Evolutionary conservation across 1,140 invertebrate species (phyloP).

Genomic region (Gonioctena quinquepunctata): DNA sequence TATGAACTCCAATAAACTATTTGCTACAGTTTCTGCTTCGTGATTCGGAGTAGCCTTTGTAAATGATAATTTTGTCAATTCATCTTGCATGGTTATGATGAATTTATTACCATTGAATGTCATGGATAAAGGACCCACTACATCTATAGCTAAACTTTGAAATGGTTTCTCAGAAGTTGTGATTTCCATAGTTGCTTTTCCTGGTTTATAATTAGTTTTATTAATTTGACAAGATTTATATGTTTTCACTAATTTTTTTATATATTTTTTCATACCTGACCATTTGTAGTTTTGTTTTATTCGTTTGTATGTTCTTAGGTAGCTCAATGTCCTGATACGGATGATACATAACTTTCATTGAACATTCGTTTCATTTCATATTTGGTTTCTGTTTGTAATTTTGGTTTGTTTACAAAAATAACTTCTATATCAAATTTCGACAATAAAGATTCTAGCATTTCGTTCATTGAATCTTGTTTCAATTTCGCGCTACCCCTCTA

Average conservation of each 20-base stretch:
- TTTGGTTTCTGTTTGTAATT: too few species aligned
- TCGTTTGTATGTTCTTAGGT: too few species aligned
- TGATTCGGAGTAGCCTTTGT: slow-evolving; percentile 41
- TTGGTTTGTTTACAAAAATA: slow-evolving; percentile 17
- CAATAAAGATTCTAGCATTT: slow-evolving; percentile 21
- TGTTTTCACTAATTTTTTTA: slow-evolving; percentile 44
- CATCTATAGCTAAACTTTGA: slow-evolving; percentile 38
- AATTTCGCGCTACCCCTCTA: too few species aligned
- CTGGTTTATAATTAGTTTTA: slow-evolving; percentile 35
- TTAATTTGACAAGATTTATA: slow-evolving; percentile 44
- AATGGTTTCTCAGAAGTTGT: slow-evolving; percentile 41
- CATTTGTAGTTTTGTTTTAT: slow-evolving; percentile 51
- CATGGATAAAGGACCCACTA: slow-evolving; percentile 46
- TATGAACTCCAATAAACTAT: slow-evolving; percentile 34
- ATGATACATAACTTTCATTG: slow-evolving; percentile 33
- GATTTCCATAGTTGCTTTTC: slow-evolving; percentile 45
- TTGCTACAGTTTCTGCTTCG: slow-evolving; percentile 44
- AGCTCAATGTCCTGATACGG: too few species aligned
- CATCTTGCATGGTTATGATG: slow-evolving; percentile 50
- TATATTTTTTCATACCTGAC: slow-evolving; percentile 51
- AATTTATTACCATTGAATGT: slow-evolving; percentile 38
- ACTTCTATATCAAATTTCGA: slow-evolving; percentile 15
- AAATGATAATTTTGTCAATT: slow-evolving; percentile 48
- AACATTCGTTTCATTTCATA: slow-evolving; percentile 50
- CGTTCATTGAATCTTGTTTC: slow-evolving; percentile 30